These are phyloP conservation scores for Aurelia coerulea DNA, from an alignment of 30 jellyfish, hydroid and myxozoan genomes.

Conservation along the genomic window DNA sequence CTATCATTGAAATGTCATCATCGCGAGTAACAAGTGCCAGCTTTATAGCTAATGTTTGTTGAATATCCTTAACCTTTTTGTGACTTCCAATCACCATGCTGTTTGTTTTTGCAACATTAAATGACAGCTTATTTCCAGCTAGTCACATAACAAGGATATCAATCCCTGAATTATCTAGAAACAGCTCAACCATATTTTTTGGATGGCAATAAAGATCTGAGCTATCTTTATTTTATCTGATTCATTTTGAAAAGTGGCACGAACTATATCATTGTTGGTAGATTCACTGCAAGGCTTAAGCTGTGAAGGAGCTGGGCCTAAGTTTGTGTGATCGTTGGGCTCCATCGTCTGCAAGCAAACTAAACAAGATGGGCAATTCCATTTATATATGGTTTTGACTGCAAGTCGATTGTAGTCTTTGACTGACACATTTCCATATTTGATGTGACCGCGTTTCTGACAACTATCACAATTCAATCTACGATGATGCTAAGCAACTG, in stretches of 20 bases:
- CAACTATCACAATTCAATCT: slow-evolving; percentile 7
- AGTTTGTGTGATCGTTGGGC: slow-evolving; percentile 15
- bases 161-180: not conserved
- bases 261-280: not conserved
- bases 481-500: slow-evolving; percentile 15
- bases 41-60: too few relatives aligned
- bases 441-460: slow-evolving; percentile 16
- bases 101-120: too few relatives aligned
- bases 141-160: slow-evolving; percentile 15
- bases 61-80: too few relatives aligned
- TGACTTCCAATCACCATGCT: too few relatives aligned
- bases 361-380: slow-evolving; percentile 15
- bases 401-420: slow-evolving; percentile 19
- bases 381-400: slow-evolving; percentile 7
- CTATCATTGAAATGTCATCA: too few relatives aligned
- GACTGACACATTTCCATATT: slow-evolving; percentile 16
- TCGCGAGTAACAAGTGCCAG: too few relatives aligned
- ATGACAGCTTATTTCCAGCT: too few relatives aligned
- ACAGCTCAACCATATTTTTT: not conserved
- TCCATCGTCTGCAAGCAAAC: not conserved
- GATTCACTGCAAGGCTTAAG: slow-evolving; percentile 7
- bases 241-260: slow-evolving; percentile 7
- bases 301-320: slow-evolving; percentile 21
- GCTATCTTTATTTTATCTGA: slow-evolving; percentile 10
- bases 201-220: slow-evolving; percentile 5